Conservation (phyloP, 37 sponge, comb jelly and placozoan genomes). For the Oscarella lobularis region DNA sequence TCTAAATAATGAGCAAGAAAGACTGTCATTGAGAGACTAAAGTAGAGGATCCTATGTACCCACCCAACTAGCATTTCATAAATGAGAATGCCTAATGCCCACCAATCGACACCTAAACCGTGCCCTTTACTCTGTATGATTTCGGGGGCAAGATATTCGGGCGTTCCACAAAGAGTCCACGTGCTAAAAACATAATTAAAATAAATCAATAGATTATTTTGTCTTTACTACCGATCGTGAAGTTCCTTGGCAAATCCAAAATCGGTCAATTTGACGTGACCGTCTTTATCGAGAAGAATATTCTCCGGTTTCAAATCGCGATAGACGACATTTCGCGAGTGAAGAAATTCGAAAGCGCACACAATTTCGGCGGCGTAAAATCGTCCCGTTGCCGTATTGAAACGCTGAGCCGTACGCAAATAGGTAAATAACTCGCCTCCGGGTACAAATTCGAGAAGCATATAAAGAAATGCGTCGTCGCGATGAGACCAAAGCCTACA, state of each 20-base stretch:
- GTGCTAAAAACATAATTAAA: constrained; percentile 25
- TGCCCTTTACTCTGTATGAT: constrained; percentile 92
- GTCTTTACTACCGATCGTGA: constrained; percentile 36
- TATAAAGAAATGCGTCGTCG: constrained; percentile 82
- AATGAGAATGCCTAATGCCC: constrained; percentile 90
- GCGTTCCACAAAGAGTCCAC: constrained; percentile 89
- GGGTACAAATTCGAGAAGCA: constrained; percentile 75
- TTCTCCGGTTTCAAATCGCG: constrained; percentile 92
- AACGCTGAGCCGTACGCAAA: constrained; percentile 63
- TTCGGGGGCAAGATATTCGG: constrained; percentile 94
- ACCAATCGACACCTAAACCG: constrained; percentile 92
- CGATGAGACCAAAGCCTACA: constrained; percentile 67
- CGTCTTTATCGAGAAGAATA: constrained; percentile 57
- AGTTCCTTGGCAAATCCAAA: constrained; percentile 90
- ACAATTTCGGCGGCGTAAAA: constrained; percentile 92
- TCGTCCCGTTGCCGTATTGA: constrained; percentile 40
- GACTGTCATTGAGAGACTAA: too few species aligned
- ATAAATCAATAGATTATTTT: not conserved
- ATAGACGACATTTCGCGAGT: constrained; percentile 71
- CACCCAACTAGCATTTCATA: constrained; percentile 97
- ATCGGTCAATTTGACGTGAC: constrained; percentile 80
- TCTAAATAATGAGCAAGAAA: too few species aligned
- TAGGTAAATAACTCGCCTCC: constrained; percentile 95
- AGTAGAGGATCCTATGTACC: too few species aligned
- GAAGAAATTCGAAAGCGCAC: constrained; percentile 79